Evolutionary conservation across 2,888 invertebrate genomes (phyloP).

Genomic region (Dolichopus griseipennis): DNA sequence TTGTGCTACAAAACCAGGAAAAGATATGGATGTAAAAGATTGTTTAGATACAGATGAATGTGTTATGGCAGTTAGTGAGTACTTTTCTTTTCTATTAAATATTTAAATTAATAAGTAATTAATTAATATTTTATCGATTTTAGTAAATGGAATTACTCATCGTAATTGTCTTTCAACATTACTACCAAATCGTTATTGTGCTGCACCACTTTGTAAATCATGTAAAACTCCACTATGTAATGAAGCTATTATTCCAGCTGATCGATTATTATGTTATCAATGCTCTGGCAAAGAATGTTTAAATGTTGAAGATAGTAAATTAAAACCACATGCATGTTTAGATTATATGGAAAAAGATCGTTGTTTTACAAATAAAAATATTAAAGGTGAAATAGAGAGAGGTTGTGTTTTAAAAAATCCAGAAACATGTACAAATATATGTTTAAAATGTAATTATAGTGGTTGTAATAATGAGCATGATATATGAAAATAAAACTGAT

Average conservation of each 20-base stretch:
- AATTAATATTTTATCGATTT: neutral
- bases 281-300: conserved; percentile 32
- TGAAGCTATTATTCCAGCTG: conserved; percentile 28
- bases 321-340: conserved; percentile 30
- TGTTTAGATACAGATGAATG: conserved; percentile 29
- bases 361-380: conserved; percentile 33
- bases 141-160: conserved; percentile 28
- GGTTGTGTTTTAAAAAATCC: conserved; percentile 28
- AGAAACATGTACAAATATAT: conserved; percentile 30
- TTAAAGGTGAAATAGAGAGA: conserved; percentile 27
- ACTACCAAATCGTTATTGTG: conserved; percentile 15
- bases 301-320: conserved; percentile 24
- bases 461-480: conserved; percentile 32
- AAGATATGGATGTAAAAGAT: conserved; percentile 33
- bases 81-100: too few relatives aligned
- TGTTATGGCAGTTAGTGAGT: conserved; percentile 28
- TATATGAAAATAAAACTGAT: conserved; percentile 26
- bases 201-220: conserved; percentile 31
- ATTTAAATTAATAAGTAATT: neutral
- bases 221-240: conserved; percentile 34
- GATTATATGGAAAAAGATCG: conserved; percentile 30
- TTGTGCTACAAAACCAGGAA: conserved; percentile 34
- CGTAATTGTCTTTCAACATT: conserved; percentile 30
- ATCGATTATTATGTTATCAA: conserved; percentile 33
- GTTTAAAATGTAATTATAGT: conserved; percentile 34